Evolutionary conservation across 2,888 invertebrate species (phyloP), one percentile per base, ranked within the genome.

Genomic region (Embidobia sp.): DNA sequence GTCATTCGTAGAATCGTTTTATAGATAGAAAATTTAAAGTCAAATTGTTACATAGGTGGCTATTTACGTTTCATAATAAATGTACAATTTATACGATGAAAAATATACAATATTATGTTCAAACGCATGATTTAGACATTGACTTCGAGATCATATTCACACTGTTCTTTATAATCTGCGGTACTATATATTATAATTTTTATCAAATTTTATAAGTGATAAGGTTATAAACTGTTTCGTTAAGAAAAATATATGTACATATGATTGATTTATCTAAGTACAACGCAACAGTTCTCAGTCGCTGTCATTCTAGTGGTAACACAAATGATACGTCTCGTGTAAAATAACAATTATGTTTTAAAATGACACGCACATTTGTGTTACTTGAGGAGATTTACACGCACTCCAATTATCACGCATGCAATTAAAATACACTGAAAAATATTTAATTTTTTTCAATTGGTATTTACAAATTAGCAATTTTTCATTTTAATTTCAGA

Each of bases 161-260:
- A n/a, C 44, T 19, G 51, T 37, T 27, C 29, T 7, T 16, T 55
- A 33, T 59, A 55, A 48, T 74, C 61, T 61, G 67, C 53, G 31
- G 69, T 67, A 73, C 13, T 11, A 44, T 74, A 67, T 53, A 16
- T 75, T 59, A 69, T 48, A 55, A 66, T 26, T 75, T 48, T 69
- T 69, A 67, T 69, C 63, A 69, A 75, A 63, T 69, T 29, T 75
- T 75, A 57, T 69, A 57, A 26, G 64, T 63, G 22, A 55, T 57
- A 46, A 70, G 42, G 59, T 55, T 76, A 70, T 29, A 76, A 76
- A 76, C 29, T 57, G 63, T 46, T 63, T 70, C 76, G 29, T 70
- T 76, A 70, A 76, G 64, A 70, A 76, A 76, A 76, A 76, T 76
- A 76, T 76, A 76, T 76, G 44, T 76, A 76, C 76, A 76, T 59